phyloP scores from a whole-genome alignment of 2,797 vertebrate genomes.

The Pseudochaenichthys georgianus region DNA sequence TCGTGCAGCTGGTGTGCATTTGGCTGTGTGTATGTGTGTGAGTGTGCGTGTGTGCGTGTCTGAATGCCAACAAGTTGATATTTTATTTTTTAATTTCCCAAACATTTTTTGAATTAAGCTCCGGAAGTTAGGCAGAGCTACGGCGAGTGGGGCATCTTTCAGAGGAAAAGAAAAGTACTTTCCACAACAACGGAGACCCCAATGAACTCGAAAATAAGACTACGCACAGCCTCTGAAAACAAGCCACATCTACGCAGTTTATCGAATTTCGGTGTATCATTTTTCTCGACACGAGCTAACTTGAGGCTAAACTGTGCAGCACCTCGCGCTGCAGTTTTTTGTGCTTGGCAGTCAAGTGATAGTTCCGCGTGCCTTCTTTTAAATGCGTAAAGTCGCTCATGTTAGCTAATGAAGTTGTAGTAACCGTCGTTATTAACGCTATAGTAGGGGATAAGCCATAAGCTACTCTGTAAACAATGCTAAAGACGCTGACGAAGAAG shows the following conservation, averaged over 20 bases:
- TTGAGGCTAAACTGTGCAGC: conserved; percentile 23
- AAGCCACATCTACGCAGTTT: conserved; percentile 68
- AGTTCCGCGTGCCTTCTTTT: conserved; percentile 62
- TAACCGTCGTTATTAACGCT: conserved; percentile 33
- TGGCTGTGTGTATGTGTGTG: conserved; percentile 64
- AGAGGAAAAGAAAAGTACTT: conserved; percentile 28
- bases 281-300: conserved; percentile 29
- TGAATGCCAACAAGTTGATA: conserved; percentile 74
- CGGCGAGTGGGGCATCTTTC: conserved; percentile 18
- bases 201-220: conserved; percentile 65
- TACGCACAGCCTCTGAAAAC: conserved; percentile 51
- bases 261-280: conserved; percentile 36
- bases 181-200: conserved; percentile 40
- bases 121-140: not conserved
- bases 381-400: conserved; percentile 46
- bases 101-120: conserved; percentile 21
- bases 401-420: conserved; percentile 54
- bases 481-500: conserved; percentile 93
- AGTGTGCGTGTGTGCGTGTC: conserved; percentile 69
- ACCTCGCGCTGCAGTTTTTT: conserved; percentile 6
- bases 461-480: conserved; percentile 76
- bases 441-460: conserved; percentile 56
- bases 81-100: conserved; percentile 27
- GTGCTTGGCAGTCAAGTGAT: conserved; percentile 28
- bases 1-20: conserved; percentile 59